These are phyloP conservation scores for Drosophila neotestacea DNA, from an alignment of 2,888 invertebrate genomes.

Conservation along the genomic window DNA sequence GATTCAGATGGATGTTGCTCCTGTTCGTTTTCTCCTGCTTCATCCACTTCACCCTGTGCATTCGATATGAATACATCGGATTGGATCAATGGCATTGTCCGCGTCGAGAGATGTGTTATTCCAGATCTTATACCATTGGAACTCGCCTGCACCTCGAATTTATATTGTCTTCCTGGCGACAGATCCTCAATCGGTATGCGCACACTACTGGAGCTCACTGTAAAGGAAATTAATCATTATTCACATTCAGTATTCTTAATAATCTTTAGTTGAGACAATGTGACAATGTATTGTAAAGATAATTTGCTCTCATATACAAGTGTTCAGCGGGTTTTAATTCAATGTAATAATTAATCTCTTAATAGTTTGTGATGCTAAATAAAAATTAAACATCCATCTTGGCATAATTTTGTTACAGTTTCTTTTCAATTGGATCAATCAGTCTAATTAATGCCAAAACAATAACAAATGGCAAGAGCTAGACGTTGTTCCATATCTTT, in stretches of 20 bases:
- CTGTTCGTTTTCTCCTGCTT: slow-evolving; percentile 86
- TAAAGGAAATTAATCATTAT: background rate
- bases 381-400: no score
- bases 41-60: slow-evolving; percentile 87
- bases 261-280: background rate
- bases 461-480: no score
- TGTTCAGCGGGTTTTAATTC: no score
- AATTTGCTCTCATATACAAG: no score
- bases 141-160: slow-evolving; percentile 91
- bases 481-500: no score
- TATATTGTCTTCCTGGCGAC: slow-evolving; percentile 92
- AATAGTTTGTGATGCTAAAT: no score
- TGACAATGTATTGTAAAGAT: background rate
- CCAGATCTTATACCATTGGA: slow-evolving; percentile 93
- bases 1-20: slow-evolving; percentile 68
- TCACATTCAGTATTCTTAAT: background rate
- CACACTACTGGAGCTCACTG: slow-evolving; percentile 85
- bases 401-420: no score
- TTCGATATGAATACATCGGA: slow-evolving; percentile 96
- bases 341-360: no score
- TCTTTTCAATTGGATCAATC: no score
- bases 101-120: slow-evolving; percentile 89
- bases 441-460: no score
- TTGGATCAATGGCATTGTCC: slow-evolving; percentile 95
- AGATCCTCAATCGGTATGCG: slow-evolving; percentile 90